phyloP scores from a whole-genome alignment of 2,797 vertebrate genomes.

The Poecile montanus region DNA sequence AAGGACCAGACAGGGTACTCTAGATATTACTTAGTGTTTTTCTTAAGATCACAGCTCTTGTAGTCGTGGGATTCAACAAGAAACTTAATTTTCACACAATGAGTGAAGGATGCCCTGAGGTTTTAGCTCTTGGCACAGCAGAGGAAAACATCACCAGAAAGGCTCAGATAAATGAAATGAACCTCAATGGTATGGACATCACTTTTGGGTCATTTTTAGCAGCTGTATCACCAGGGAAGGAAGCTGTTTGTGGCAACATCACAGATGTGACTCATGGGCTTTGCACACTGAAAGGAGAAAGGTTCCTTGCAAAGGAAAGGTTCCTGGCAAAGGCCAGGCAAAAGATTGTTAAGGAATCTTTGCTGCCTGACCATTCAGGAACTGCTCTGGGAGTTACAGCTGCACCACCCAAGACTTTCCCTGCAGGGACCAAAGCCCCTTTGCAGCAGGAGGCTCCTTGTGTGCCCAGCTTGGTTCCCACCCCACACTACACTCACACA shows the following conservation, averaged over 20 bases:
- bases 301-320: neutral
- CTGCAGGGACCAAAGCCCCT: neutral
- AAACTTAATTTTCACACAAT: constrained; percentile 6
- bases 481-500: too few relatives aligned
- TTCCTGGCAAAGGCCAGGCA: neutral
- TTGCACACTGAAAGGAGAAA: neutral
- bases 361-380: neutral
- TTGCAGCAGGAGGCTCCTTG: neutral
- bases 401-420: neutral
- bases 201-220: neutral
- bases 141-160: constrained; percentile 6
- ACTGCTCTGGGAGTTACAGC: neutral
- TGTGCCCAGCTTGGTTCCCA: neutral
- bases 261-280: neutral
- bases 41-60: neutral
- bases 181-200: neutral
- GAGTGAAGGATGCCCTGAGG: neutral
- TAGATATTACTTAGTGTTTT: neutral
- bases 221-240: neutral
- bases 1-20: neutral
- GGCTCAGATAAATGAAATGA: neutral
- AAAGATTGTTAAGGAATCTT: neutral
- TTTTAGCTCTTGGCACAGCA: neutral
- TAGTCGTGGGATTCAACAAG: neutral
- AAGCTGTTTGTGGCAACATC: neutral